phyloP scores from a whole-genome alignment of 2,113 vertebrate species.

The Ceyx margarethae region DNA sequence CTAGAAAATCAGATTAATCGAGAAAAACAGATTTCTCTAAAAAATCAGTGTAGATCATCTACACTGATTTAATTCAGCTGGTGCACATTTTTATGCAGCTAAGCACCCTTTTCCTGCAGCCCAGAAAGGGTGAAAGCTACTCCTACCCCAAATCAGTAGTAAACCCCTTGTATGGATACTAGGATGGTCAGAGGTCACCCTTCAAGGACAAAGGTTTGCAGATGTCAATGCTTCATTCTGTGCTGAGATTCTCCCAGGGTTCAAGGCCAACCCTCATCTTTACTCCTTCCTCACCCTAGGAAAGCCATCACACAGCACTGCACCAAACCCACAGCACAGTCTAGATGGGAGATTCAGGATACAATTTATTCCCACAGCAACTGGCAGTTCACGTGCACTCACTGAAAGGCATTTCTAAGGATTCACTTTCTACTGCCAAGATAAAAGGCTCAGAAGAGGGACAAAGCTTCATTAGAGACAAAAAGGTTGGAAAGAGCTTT shows the following conservation, averaged over 20 bases:
- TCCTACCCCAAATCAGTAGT: not conserved
- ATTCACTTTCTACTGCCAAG: not conserved
- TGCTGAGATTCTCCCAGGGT: not conserved
- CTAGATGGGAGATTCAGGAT: not conserved
- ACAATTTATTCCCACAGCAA: not conserved
- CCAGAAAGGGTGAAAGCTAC: not conserved
- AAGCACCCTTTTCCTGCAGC: not conserved
- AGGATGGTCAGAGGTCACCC: not conserved
- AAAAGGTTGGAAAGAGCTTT: not conserved
- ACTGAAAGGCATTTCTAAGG: not conserved
- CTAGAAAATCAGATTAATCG: no score
- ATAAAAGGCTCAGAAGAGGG: not conserved
- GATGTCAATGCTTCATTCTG: not conserved
- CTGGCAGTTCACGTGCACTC: not conserved
- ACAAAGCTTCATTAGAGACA: not conserved
- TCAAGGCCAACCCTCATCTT: not conserved
- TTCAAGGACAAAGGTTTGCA: not conserved
- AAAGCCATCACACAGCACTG: not conserved
- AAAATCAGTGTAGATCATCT: not conserved
- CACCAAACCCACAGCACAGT: not conserved
- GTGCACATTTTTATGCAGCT: not conserved
- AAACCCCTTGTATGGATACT: not conserved
- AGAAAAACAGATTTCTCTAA: no score
- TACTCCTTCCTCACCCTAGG: not conserved
- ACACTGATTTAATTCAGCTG: not conserved